Percentiles rank a stretch among this genome's conserved stretches.
Evolutionary conservation across 2,888 invertebrate species (phyloP).

Genomic region (Choristoneura rosaceana): DNA sequence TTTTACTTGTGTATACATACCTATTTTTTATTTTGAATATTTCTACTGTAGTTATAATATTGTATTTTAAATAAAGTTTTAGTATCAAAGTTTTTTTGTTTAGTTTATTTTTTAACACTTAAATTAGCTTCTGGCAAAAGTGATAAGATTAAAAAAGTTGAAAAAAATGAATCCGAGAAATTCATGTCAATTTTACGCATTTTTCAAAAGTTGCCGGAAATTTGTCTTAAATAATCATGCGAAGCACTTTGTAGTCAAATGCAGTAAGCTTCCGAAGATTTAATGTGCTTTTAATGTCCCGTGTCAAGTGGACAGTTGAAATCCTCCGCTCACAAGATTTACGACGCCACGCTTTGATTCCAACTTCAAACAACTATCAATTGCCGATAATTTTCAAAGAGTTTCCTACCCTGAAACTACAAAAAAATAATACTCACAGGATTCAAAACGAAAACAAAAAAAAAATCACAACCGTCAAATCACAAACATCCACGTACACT

Average conservation of each 20-base stretch:
- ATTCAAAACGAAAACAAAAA: slow-evolving; percentile 52
- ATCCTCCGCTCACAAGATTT: slow-evolving; percentile 76
- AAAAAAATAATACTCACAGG: slow-evolving; percentile 70
- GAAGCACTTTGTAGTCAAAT: slow-evolving; percentile 48
- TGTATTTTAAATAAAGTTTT: not conserved
- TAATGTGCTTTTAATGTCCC: slow-evolving; percentile 74
- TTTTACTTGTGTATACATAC: not conserved
- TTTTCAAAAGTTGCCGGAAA: slow-evolving; percentile 30
- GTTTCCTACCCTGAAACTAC: slow-evolving; percentile 21
- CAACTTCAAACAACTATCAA: slow-evolving; percentile 62
- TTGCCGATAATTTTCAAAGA: slow-evolving; percentile 61
- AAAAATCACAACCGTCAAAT: slow-evolving; percentile 57
- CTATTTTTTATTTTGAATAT: not conserved
- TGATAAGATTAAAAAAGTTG: not conserved
- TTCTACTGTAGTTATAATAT: too few relatives aligned
- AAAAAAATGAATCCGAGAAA: not conserved
- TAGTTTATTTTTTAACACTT: not conserved
- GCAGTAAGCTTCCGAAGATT: slow-evolving; percentile 63
- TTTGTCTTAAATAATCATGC: slow-evolving; percentile 25
- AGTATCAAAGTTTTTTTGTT: not conserved
- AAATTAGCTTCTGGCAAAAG: not conserved
- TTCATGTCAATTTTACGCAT: not conserved
- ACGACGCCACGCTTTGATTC: slow-evolving; percentile 79
- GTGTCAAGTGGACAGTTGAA: slow-evolving; percentile 77
- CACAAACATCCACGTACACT: slow-evolving; percentile 78